phyloP scores from a whole-genome alignment of 2,797 vertebrate genomes.

The Platyrinchus mystaceus region DNA sequence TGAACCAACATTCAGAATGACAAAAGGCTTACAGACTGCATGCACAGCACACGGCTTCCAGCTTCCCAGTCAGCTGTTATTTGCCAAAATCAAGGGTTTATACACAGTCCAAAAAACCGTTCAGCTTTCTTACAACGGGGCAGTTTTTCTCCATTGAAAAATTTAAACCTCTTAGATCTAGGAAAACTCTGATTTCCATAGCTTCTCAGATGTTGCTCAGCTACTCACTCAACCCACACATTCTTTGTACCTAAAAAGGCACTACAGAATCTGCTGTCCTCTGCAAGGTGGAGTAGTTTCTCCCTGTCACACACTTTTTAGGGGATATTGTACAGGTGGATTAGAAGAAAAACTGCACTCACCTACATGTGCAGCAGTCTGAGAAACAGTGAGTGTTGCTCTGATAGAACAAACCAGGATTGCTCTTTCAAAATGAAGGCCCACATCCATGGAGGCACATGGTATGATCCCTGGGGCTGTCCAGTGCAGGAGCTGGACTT shows the following conservation, averaged over 20 bases:
- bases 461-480: neutral
- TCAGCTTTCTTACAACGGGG: neutral
- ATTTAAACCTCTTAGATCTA: neutral
- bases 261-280: neutral
- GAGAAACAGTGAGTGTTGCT: neutral
- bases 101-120: neutral
- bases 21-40: conserved; percentile 54
- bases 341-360: neutral
- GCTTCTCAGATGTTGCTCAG: neutral
- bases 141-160: neutral
- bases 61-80: neutral
- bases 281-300: neutral
- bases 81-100: conserved; percentile 40
- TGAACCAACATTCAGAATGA: conserved; percentile 59
- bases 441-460: neutral
- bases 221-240: neutral
- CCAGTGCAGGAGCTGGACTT: neutral
- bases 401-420: neutral
- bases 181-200: neutral
- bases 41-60: conserved; percentile 9
- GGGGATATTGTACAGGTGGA: neutral
- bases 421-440: neutral
- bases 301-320: neutral
- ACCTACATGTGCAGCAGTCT: neutral
- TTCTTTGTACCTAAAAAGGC: neutral